Conservation (phyloP, 2,797 vertebrate genomes). For the Glossophaga mutica region DNA sequence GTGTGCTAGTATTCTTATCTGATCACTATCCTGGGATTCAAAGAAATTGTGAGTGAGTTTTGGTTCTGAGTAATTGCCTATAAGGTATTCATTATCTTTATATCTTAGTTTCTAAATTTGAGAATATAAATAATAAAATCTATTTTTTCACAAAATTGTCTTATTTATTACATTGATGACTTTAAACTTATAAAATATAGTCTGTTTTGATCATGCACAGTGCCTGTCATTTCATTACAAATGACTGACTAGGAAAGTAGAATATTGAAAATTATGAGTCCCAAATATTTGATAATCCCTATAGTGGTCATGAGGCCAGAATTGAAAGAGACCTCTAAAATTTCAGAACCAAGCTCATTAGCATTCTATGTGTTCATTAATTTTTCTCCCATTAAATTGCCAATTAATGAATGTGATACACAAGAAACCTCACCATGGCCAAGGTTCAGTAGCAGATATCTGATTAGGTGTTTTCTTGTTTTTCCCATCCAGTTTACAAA, state of each 20-base stretch:
- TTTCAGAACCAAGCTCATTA: background rate
- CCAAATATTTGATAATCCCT: background rate
- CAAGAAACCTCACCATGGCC: background rate
- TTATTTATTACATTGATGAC: background rate
- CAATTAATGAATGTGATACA: background rate
- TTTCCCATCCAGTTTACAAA: background rate
- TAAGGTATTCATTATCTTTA: background rate
- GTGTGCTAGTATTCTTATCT: background rate
- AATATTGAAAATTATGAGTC: background rate
- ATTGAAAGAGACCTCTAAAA: background rate
- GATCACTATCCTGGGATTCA: background rate
- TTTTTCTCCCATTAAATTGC: background rate
- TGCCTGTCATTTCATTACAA: background rate
- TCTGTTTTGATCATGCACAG: background rate
- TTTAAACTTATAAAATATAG: background rate
- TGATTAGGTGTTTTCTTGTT: background rate
- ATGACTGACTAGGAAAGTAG: background rate
- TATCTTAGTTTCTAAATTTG: slow-evolving; percentile 8
- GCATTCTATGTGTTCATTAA: background rate
- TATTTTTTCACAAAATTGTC: background rate
- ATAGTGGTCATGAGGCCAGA: background rate
- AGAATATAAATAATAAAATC: background rate
- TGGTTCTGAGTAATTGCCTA: background rate
- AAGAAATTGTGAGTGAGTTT: background rate
- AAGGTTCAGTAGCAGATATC: background rate